Conservation (phyloP, 2,113 vertebrate genomes). For the Rhabdomys dilectus region DNA sequence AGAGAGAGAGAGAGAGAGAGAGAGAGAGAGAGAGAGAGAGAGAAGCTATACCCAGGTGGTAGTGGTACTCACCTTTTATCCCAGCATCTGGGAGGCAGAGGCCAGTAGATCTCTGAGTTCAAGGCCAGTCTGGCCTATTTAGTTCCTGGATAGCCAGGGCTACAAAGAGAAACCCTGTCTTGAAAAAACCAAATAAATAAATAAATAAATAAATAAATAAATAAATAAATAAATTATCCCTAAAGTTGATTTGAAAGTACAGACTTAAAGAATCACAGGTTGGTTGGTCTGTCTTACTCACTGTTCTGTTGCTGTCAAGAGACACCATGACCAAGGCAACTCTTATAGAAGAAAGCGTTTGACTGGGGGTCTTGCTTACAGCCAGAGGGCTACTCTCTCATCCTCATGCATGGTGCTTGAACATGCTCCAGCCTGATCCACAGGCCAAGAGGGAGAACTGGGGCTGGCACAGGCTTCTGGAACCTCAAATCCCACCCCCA, state of each 20-base stretch:
- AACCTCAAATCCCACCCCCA: background rate
- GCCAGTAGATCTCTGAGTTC: too few relatives aligned
- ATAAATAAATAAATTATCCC: background rate
- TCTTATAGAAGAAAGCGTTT: background rate
- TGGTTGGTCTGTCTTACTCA: background rate
- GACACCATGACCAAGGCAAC: background rate
- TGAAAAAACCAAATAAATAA: too few relatives aligned
- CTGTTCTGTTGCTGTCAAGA: background rate
- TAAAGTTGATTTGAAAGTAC: background rate
- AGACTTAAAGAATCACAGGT: background rate
- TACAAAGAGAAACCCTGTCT: too few relatives aligned
- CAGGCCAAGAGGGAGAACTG: background rate
- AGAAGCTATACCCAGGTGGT: too few relatives aligned
- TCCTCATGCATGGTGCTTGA: background rate
- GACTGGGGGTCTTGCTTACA: background rate
- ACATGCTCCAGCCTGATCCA: background rate
- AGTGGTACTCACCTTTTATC: too few relatives aligned
- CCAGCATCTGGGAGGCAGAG: too few relatives aligned
- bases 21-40: background rate
- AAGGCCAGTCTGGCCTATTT: too few relatives aligned
- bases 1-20: too few relatives aligned
- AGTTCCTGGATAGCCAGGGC: too few relatives aligned
- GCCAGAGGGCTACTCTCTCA: background rate
- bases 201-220: too few relatives aligned
- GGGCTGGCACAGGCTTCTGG: background rate